Conservation (phyloP, 2,888 invertebrate genomes). For the Bruchidius siliquastri region DNA sequence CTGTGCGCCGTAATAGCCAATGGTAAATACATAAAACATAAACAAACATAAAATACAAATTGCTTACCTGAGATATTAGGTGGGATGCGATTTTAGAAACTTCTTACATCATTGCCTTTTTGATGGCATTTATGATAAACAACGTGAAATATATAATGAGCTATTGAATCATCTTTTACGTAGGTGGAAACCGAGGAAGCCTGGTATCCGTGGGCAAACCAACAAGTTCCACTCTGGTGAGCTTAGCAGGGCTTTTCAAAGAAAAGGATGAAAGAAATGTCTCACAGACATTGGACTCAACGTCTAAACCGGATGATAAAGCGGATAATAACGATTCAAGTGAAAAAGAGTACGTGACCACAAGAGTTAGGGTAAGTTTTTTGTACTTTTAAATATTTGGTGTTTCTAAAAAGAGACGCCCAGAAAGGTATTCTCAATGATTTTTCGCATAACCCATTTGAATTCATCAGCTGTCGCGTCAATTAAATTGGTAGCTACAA, state of each 20-base stretch:
- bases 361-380: slow-evolving; percentile 28
- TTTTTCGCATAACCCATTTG: no score
- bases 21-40: no score
- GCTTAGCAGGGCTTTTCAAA: slow-evolving; percentile 74
- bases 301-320: slow-evolving; percentile 32
- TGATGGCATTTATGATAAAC: no score
- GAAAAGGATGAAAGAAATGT: slow-evolving; percentile 44
- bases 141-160: no score
- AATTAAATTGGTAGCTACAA: no score
- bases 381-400: background rate
- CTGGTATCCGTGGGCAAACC: slow-evolving; percentile 84
- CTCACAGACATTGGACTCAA: slow-evolving; percentile 39
- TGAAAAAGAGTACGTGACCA: slow-evolving; percentile 24
- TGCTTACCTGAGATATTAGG: no score
- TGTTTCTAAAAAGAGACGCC: no score
- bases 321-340: slow-evolving; percentile 38
- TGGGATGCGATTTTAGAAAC: no score
- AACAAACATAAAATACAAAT: no score
- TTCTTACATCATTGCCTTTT: no score
- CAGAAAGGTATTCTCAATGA: background rate
- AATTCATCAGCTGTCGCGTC: background rate
- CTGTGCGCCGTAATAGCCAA: no score
- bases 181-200: slow-evolving; percentile 75
- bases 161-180: slow-evolving; percentile 1
- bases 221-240: slow-evolving; percentile 77